phyloP scores from a whole-genome alignment of 2,797 vertebrate species.

The Eulemur rubriventer region DNA sequence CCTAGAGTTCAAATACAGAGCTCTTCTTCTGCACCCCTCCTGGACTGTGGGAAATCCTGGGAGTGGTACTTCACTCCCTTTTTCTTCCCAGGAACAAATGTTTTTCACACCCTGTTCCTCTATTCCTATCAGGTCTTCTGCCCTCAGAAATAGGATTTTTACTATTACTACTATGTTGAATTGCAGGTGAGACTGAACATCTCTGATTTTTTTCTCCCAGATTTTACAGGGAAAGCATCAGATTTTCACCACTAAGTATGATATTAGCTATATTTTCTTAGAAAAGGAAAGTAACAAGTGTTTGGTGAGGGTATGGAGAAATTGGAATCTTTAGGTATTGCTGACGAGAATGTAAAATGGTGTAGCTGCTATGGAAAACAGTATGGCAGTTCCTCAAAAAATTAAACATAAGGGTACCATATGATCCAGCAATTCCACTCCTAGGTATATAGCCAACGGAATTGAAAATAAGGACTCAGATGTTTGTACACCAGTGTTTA shows the following conservation, averaged over 20 bases:
- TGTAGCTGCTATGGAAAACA: not conserved
- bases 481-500: not conserved
- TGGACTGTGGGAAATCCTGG: not conserved
- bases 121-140: not conserved
- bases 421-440: not conserved
- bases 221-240: not conserved
- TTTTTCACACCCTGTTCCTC: not conserved
- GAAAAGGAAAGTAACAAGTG: not conserved
- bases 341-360: not conserved
- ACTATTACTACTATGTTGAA: not conserved
- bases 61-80: not conserved
- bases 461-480: not conserved
- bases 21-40: not conserved
- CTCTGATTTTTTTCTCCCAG: not conserved
- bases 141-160: not conserved
- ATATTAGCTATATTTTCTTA: not conserved
- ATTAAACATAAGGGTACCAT: not conserved
- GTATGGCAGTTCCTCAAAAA: not conserved
- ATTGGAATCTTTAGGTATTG: not conserved
- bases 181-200: not conserved
- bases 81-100: not conserved
- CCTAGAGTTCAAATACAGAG: not conserved
- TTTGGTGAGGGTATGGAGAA: not conserved
- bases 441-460: not conserved
- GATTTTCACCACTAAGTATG: not conserved